Evolutionary conservation across 2,113 vertebrate genomes (phyloP).

Genomic region (Zeus faber): DNA sequence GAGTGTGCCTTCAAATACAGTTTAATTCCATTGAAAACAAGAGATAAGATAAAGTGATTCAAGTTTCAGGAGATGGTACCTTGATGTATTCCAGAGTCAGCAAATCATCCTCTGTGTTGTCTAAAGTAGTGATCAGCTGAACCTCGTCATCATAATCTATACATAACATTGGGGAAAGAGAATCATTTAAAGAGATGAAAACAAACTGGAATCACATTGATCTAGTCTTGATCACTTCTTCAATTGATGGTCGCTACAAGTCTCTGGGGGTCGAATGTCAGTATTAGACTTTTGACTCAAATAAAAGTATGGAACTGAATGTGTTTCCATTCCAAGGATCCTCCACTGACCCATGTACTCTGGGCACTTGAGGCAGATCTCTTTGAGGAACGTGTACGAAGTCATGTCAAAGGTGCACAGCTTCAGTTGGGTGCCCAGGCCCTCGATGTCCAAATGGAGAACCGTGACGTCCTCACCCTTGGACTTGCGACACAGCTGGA

Average conservation of each 20-base stretch:
- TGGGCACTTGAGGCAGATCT: slow-evolving; percentile 90
- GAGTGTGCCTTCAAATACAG: no score
- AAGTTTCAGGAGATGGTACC: slow-evolving; percentile 73
- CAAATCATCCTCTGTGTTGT: slow-evolving; percentile 89
- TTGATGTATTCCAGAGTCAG: slow-evolving; percentile 88
- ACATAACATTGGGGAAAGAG: no score
- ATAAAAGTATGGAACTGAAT: background rate
- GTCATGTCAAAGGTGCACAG: slow-evolving; percentile 88
- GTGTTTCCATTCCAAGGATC: background rate
- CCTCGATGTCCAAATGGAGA: slow-evolving; percentile 81
- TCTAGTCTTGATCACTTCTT: no score
- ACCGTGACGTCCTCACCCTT: slow-evolving; percentile 77
- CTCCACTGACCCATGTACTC: slow-evolving; percentile 85
- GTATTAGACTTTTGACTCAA: background rate
- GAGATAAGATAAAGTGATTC: no score
- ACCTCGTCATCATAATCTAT: slow-evolving; percentile 86
- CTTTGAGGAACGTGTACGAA: slow-evolving; percentile 85
- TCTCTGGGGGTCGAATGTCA: background rate
- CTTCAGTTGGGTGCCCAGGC: slow-evolving; percentile 88
- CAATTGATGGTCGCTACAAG: background rate
- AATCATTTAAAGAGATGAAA: background rate
- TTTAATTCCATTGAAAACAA: background rate
- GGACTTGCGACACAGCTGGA: slow-evolving; percentile 83
- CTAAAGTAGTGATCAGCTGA: slow-evolving; percentile 90
- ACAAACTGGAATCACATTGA: no score